These are phyloP conservation scores for Heliocidaris erythrogramma DNA, from an alignment of 35 echinoderm and acorn worm species.

Conservation along the genomic window DNA sequence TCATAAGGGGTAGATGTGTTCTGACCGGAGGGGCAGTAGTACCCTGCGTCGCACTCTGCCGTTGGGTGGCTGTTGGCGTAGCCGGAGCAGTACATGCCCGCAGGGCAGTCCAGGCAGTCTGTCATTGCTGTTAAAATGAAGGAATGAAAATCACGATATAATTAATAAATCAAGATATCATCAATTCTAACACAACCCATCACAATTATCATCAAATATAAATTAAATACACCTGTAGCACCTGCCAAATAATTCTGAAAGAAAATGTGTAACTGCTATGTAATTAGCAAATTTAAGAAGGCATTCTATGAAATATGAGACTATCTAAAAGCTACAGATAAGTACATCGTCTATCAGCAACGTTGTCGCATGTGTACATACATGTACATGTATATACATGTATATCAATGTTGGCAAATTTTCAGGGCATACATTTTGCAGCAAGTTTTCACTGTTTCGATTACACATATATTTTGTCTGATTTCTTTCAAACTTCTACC, in stretches of 20 bases:
- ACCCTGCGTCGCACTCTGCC: constrained; percentile 66
- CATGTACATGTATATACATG: too few species aligned
- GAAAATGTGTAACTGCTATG: not conserved
- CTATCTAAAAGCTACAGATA: too few species aligned
- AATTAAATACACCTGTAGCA: not conserved
- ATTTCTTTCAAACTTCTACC: too few species aligned
- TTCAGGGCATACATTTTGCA: too few species aligned
- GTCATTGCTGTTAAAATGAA: constrained; percentile 51
- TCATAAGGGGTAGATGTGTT: constrained; percentile 50
- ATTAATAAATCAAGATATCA: not conserved
- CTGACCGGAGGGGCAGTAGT: constrained; percentile 93
- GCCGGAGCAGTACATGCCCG: constrained; percentile 86
- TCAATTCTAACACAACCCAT: not conserved
- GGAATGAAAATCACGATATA: not conserved
- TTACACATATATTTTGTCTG: too few species aligned
- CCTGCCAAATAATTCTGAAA: too few species aligned
- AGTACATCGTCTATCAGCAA: too few species aligned
- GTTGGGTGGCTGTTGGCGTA: constrained; percentile 75
- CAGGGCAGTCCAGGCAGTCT: constrained; percentile 83
- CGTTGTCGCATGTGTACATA: too few species aligned
- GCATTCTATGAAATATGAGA: too few species aligned
- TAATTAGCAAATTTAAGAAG: too few species aligned
- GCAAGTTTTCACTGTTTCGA: too few species aligned
- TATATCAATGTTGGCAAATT: too few species aligned
- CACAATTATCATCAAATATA: not conserved